Base-by-base conservation (phyloP, 2,888 invertebrate genomes). In the Oligia strigilis region DNA sequence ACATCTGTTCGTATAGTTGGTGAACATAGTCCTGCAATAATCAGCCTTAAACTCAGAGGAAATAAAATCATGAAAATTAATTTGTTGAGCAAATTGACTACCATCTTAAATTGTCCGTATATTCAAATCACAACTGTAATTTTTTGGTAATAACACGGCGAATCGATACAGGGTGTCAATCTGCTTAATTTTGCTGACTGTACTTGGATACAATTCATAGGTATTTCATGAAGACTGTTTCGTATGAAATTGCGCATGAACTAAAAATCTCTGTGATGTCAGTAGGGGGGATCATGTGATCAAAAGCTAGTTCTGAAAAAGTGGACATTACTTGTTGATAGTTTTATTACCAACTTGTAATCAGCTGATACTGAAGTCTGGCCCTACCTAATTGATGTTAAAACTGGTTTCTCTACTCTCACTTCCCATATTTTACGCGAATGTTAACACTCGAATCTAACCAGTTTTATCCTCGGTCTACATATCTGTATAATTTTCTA, bases 391-490 rank as follows among this genome's bases (percentile, higher is more conserved):
- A 0, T 17, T 77, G 29, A 69, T 58, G 8, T 14, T 8, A 17
- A 29, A 60, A 81, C 72, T 11, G 2, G 72, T 81, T 78, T n/a
- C n/a, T 17, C 29, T 36, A 43, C 60, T 71, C 49, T 78, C 60
- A 29, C 72, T 72, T 36, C 52, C 40, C 58, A 40, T 71, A 71
- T 29, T 71, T 17, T 29, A 14, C 58, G 49, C 23, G n/a, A 79
- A 64, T 17, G 19, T 29, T 17, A 81, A 70, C 49, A 43, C 19
- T 55, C 46, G 23, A 5, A 52, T 19, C 11, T 0, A 58, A 80
- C 58, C 60, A 43, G 81, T 78, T 78, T 29, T 58, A 60, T 81
- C 17, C 13, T 72, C 72, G 78, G 8, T 81, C 78, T 72, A 60
- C 29, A 29, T 72, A 40, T 17, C 23, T 23, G 72, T 72, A 60